Conservation (phyloP, 2,888 invertebrate genomes). For the Cheilosia soror region DNA sequence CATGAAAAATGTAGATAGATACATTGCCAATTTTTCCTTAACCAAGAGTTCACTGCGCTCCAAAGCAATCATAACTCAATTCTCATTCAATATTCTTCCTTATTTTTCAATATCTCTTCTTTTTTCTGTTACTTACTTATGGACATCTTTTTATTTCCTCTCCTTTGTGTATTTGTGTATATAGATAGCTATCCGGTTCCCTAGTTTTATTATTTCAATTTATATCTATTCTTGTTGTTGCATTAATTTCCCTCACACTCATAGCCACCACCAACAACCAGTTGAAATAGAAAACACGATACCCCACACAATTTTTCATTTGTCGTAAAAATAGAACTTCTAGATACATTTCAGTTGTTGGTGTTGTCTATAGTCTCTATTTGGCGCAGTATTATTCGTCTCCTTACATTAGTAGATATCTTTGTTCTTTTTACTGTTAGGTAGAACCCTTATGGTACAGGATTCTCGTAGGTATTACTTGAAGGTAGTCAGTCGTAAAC, state of each 20-base stretch:
- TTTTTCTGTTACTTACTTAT: neutral
- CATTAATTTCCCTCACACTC: conserved; percentile 1
- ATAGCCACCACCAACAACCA: neutral
- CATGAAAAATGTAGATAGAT: neutral
- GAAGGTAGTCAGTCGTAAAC: conserved; percentile 11
- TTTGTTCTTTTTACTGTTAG: neutral
- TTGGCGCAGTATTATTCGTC: conserved; percentile 9
- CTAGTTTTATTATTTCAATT: conserved; percentile 30
- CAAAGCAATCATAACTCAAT: conserved; percentile 45
- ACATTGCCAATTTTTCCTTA: neutral
- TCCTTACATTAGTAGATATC: neutral
- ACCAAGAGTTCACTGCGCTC: neutral
- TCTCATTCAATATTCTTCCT: conserved; percentile 47
- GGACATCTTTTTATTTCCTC: neutral
- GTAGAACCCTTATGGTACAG: conserved; percentile 2
- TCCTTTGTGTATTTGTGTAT: neutral
- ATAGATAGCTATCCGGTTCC: neutral
- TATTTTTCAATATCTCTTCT: conserved; percentile 18
- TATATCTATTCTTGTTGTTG: conserved; percentile 32
- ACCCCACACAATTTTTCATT: conserved; percentile 20
- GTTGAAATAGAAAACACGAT: conserved; percentile 16
- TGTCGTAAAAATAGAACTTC: conserved; percentile 36
- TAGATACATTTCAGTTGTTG: conserved; percentile 24
- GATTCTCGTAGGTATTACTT: conserved; percentile 11
- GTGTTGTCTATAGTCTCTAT: neutral